phyloP scores from a whole-genome alignment of 2,113 vertebrate species.

The Sphyrna mokarran region DNA sequence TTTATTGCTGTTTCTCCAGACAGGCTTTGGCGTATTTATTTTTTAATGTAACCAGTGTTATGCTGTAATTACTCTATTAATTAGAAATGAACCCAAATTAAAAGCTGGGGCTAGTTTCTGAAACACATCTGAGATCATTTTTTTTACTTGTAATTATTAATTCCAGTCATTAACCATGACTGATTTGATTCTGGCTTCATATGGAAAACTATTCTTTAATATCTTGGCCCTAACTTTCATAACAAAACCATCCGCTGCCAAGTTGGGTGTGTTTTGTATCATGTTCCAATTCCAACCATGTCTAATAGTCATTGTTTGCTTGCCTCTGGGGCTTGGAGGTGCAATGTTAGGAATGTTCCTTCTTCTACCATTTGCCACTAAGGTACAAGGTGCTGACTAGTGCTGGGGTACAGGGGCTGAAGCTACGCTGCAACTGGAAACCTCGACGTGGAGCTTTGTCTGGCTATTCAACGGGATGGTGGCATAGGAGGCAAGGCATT shows the following conservation, averaged over 20 bases:
- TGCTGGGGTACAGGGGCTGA: neutral
- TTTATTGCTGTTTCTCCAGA: constrained; percentile 26
- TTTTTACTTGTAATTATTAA: constrained; percentile 9
- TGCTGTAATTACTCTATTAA: constrained; percentile 11
- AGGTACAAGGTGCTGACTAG: neutral
- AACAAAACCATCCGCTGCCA: neutral
- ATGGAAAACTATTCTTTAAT: neutral
- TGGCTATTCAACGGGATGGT: neutral
- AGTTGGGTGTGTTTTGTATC: neutral
- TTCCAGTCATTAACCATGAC: neutral
- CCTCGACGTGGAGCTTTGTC: neutral
- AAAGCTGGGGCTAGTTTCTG: neutral
- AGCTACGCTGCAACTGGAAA: neutral
- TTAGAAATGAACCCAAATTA: constrained; percentile 24
- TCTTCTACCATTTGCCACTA: neutral
- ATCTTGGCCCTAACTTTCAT: constrained; percentile 4
- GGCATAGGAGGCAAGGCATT: neutral
- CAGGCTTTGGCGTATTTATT: neutral
- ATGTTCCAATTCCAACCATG: neutral
- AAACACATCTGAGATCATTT: constrained; percentile 10
- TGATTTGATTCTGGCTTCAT: neutral
- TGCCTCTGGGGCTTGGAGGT: neutral
- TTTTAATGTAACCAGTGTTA: constrained; percentile 29
- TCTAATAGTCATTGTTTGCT: neutral
- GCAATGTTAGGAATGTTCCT: neutral